A percentile compares a stretch with the other conserved stretches of the same genome.
These are phyloP conservation scores for Noctua pronuba DNA, from an alignment of 2,888 invertebrate genomes.

Conservation along the genomic window DNA sequence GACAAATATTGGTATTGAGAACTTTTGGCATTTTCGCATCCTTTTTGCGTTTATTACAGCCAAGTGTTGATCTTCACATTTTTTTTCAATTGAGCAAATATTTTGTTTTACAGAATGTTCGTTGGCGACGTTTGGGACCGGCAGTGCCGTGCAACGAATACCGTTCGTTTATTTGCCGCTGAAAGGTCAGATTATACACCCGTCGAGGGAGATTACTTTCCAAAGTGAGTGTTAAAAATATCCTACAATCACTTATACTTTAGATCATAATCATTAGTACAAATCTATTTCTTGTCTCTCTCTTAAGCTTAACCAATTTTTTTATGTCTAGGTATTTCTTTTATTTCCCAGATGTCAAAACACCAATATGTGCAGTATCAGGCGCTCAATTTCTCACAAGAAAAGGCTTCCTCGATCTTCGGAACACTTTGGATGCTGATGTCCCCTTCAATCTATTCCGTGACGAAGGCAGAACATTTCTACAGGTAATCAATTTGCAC, in stretches of 20 bases:
- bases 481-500: constrained; percentile 90
- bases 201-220: constrained; percentile 96
- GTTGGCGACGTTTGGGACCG: constrained; percentile 94
- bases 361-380: constrained; percentile 96
- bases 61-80: constrained; percentile 35
- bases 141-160: constrained; percentile 93
- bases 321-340: not conserved
- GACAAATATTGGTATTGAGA: constrained; percentile 46
- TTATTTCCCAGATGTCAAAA: constrained; percentile 92
- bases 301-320: not conserved
- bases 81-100: constrained; percentile 35
- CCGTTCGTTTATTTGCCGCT: constrained; percentile 96
- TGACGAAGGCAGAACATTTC: constrained; percentile 95
- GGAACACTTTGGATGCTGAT: constrained; percentile 94
- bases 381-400: constrained; percentile 95
- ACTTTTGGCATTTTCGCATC: constrained; percentile 6
- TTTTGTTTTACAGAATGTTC: constrained; percentile 92
- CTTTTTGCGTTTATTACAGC: constrained; percentile 25
- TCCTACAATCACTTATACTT: not conserved
- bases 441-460: constrained; percentile 95
- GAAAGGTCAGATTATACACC: constrained; percentile 96
- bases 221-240: constrained; percentile 88
- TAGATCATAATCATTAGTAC: not conserved
- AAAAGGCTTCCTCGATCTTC: constrained; percentile 94
- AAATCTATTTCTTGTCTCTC: not conserved